These are phyloP conservation scores for Oncorhynchus gorbuscha DNA, from an alignment of 2,113 vertebrate genomes.

Conservation along the genomic window DNA sequence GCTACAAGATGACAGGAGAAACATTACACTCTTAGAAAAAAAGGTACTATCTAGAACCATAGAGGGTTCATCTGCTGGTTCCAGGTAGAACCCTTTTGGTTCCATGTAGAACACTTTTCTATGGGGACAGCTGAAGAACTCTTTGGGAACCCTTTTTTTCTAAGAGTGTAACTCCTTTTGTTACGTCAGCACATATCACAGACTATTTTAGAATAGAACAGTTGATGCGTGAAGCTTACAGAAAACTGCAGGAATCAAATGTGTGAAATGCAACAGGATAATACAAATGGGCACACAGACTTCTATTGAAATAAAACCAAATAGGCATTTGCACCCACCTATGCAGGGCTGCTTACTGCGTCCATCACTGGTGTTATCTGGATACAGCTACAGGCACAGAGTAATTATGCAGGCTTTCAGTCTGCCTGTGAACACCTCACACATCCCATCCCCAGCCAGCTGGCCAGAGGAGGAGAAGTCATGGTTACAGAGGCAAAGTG, in stretches of 20 bases:
- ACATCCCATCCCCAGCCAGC: slow-evolving; percentile 38
- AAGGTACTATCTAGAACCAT: too few species aligned
- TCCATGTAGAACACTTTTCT: too few species aligned
- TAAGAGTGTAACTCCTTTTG: slow-evolving; percentile 37
- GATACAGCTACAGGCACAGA: slow-evolving; percentile 36
- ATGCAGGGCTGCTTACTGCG: slow-evolving; percentile 16
- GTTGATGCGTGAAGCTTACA: slow-evolving; percentile 22
- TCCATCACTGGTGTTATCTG: slow-evolving; percentile 39
- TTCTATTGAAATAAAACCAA: background rate
- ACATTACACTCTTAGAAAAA: slow-evolving; percentile 33
- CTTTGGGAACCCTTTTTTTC: too few species aligned
- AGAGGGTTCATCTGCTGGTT: too few species aligned
- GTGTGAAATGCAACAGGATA: slow-evolving; percentile 2
- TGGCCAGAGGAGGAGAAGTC: slow-evolving; percentile 2
- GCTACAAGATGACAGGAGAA: slow-evolving; percentile 51
- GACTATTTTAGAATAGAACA: slow-evolving; percentile 35
- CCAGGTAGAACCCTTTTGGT: too few species aligned
- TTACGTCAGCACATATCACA: slow-evolving; percentile 36
- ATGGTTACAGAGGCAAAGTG: slow-evolving; percentile 27
- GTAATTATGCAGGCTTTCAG: slow-evolving; percentile 52
- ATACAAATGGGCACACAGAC: background rate
- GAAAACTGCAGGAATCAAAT: slow-evolving; percentile 28
- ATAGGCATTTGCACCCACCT: slow-evolving; percentile 9
- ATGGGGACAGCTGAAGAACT: too few species aligned
- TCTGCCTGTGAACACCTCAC: slow-evolving; percentile 50